phyloP scores from a whole-genome alignment of 1,140 invertebrate species.

The Macrotrachela quadricornifera region DNA sequence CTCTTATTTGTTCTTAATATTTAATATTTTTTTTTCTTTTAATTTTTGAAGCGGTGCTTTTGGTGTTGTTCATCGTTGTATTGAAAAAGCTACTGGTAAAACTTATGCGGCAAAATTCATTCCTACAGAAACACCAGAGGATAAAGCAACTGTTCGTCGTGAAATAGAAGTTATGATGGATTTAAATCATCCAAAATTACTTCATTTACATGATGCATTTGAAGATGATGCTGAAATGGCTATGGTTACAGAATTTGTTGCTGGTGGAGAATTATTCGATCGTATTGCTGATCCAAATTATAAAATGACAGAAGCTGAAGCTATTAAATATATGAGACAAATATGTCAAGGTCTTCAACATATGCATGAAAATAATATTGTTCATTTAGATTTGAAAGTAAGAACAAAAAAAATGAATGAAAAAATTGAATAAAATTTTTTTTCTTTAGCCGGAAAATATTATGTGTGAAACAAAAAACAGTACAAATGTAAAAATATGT shows the following conservation, averaged over 20 bases:
- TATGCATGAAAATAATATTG: constrained; percentile 99
- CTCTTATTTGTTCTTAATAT: no score
- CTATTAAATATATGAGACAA: constrained; percentile 95
- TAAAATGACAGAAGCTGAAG: constrained; percentile 94
- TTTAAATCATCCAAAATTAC: constrained; percentile 82
- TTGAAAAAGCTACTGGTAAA: constrained; percentile 79
- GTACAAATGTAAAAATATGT: constrained; percentile 86
- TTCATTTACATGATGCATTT: constrained; percentile 93
- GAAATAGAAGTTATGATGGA: constrained; percentile 99
- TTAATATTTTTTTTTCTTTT: background rate
- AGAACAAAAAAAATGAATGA: no score
- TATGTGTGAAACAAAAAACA: constrained; percentile 86
- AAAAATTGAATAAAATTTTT: no score
- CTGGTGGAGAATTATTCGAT: constrained; percentile 92
- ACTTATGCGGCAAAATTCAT: constrained; percentile 98
- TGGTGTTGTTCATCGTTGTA: constrained; percentile 87
- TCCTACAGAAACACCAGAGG: constrained; percentile 72
- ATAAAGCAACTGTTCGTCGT: constrained; percentile 84
- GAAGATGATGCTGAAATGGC: constrained; percentile 99
- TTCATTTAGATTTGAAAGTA: constrained; percentile 54
- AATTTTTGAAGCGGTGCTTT: constrained; percentile 86
- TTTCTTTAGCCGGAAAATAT: constrained; percentile 64
- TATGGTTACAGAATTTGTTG: constrained; percentile 91
- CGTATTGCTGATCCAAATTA: constrained; percentile 91
- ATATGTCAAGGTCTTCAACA: constrained; percentile 91